Evolutionary conservation across 2,888 invertebrate genomes (phyloP).

Genomic region (Chironomus riparius): DNA sequence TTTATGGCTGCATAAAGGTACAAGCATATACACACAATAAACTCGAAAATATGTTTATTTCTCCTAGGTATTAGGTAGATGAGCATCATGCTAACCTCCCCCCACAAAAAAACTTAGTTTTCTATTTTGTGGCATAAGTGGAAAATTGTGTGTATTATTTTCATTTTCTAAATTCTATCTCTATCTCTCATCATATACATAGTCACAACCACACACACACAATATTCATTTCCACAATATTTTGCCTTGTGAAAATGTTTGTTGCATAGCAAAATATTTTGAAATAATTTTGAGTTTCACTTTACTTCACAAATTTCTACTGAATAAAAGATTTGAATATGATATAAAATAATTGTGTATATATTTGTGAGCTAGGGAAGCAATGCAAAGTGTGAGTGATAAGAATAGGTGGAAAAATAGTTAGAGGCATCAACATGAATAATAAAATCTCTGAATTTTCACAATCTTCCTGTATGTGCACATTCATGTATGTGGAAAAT

Average conservation of each 20-base stretch:
- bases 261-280: not conserved
- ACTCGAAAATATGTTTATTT: slow-evolving; percentile 18
- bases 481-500: not conserved
- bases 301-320: not conserved
- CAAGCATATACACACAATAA: not conserved
- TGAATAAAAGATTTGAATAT: too few species aligned
- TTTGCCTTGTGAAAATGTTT: not conserved
- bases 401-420: not conserved
- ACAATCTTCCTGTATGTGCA: not conserved
- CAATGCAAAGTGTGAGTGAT: too few species aligned
- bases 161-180: not conserved
- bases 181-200: not conserved
- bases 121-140: slow-evolving; percentile 25
- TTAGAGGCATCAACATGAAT: slow-evolving; percentile 13
- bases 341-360: too few species aligned
- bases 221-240: not conserved
- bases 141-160: slow-evolving; percentile 24
- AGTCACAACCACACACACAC: not conserved
- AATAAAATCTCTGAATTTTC: slow-evolving; percentile 7
- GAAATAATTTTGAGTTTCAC: not conserved
- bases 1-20: not conserved
- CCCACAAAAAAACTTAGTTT: slow-evolving; percentile 12
- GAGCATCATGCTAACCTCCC: slow-evolving; percentile 13
- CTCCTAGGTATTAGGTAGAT: slow-evolving; percentile 12
- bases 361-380: too few species aligned